Base-by-base conservation (phyloP, 2,113 vertebrate species). In the Hassar affinis region DNA sequence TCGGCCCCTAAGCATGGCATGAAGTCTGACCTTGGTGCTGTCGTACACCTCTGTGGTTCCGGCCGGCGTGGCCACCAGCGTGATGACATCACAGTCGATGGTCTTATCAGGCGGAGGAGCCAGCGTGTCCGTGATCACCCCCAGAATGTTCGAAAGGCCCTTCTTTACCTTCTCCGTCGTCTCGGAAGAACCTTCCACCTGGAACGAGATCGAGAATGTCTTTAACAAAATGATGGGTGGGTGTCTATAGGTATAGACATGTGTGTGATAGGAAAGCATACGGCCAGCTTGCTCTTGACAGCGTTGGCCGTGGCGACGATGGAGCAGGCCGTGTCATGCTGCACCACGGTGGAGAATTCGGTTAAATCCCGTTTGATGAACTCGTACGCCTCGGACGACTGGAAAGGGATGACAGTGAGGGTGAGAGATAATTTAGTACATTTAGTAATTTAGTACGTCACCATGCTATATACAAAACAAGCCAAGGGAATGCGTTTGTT, bases 71-170 rank as follows among this genome's bases (percentile, higher is more conserved):
- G 98, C 98, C 93, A 99, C 96, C 90, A 99, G 89, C 0, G 98
- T 99, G 88, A 99, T 98, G 18, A 99, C 97, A 82, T 99, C 98
- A 42, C 97, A 99, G 93, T 99, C 98, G 0, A 99, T 98, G 88
- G 98, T 99, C 94, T 96, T 99, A 89, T 99, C 98, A 0, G 96
- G 96, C 0, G 98, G 97, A 25, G 98, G 98, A 4, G 97, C 97
- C 61, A 99, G 96, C 0, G 98, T 98, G 90, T 99, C 97, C 0
- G 98, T 97, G 90, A 99, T 99, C 86, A 99, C 97, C 0, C 98
- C 98, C 68, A 99, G 91, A 86, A 99, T 97, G 91, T 98, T 97
- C 1, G 97, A 97, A 0, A 99, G 87, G 27, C 98, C 94, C 85
- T 97, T 99, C 92, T 97, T 98, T 89, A 99, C 93, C 90, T 97